Evolutionary conservation across 2,888 invertebrate genomes (phyloP).

Genomic region (Psylliodes chrysocephalus): DNA sequence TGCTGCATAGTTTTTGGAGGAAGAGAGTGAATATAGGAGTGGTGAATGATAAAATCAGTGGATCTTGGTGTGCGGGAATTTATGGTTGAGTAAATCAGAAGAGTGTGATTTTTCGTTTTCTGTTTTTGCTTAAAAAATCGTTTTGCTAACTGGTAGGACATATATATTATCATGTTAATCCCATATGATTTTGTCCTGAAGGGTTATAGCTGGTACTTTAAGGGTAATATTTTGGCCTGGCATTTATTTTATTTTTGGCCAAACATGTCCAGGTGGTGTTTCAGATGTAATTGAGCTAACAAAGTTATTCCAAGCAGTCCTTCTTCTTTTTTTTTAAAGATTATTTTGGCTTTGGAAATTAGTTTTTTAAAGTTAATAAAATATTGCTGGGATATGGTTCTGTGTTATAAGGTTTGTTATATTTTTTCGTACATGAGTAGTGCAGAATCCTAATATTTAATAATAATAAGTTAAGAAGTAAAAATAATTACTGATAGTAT

Average conservation of each 20-base stretch:
- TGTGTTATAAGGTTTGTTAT: too few relatives aligned
- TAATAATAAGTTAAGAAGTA: too few relatives aligned
- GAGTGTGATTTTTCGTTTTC: not conserved
- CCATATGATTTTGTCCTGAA: not conserved
- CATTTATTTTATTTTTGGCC: not conserved
- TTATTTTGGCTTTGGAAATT: not conserved
- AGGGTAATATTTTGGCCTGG: not conserved
- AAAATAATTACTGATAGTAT: too few relatives aligned
- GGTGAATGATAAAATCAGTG: conserved; percentile 1
- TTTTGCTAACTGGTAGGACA: not conserved
- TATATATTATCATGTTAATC: not conserved
- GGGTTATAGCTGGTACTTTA: not conserved
- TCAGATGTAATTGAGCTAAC: not conserved
- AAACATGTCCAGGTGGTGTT: not conserved
- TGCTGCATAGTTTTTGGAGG: conserved; percentile 23
- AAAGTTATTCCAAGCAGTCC: not conserved
- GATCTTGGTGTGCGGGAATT: not conserved
- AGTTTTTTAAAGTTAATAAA: not conserved
- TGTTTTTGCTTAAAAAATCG: not conserved
- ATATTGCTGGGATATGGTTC: too few relatives aligned
- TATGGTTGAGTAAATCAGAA: not conserved
- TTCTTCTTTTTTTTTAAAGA: not conserved
- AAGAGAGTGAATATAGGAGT: conserved; percentile 12
- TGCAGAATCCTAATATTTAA: too few relatives aligned
- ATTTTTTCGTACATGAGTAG: too few relatives aligned